A percentile compares a stretch with the other conserved stretches of the same genome.
These are phyloP conservation scores for Rhipidura dahli DNA, from an alignment of 2,113 vertebrate species.

Conservation along the genomic window DNA sequence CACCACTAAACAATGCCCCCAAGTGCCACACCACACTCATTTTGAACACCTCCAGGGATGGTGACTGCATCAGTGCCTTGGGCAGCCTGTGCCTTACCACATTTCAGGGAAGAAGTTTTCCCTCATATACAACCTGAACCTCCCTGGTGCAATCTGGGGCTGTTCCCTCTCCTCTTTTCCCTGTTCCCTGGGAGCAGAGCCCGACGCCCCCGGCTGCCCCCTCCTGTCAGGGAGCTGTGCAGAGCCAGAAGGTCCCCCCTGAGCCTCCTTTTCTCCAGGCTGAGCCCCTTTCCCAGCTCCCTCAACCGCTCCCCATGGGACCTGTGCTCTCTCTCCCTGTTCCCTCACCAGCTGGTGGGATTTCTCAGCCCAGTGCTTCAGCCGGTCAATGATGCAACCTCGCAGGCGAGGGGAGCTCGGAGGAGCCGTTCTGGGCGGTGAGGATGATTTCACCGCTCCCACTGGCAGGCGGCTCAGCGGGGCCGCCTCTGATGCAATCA, in stretches of 20 bases:
- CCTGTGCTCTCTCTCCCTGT: not conserved
- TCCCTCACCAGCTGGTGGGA: not conserved
- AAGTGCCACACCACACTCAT: not conserved
- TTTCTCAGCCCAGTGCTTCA: not conserved
- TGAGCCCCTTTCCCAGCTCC: not conserved
- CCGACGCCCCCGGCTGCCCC: accelerated
- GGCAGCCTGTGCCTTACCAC: not conserved
- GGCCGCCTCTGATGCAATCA: not conserved
- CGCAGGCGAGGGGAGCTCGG: not conserved
- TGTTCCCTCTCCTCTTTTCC: accelerated
- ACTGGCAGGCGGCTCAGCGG: not conserved
- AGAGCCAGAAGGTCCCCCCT: not conserved
- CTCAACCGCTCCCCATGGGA: not conserved
- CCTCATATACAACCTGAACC: not conserved
- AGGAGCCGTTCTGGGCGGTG: not conserved
- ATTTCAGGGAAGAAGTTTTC: not conserved
- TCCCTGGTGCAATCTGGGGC: not conserved
- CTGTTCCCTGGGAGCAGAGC: not conserved
- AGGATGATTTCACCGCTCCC: not conserved
- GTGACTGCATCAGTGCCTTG: not conserved
- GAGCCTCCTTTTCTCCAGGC: not conserved
- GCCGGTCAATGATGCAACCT: not conserved
- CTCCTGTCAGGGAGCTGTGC: not conserved
- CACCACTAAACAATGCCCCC: not conserved
- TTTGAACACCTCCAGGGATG: too few relatives aligned